These are phyloP conservation scores for Euglossa dilemma DNA, from an alignment of 1,140 invertebrate genomes.

Conservation along the genomic window DNA sequence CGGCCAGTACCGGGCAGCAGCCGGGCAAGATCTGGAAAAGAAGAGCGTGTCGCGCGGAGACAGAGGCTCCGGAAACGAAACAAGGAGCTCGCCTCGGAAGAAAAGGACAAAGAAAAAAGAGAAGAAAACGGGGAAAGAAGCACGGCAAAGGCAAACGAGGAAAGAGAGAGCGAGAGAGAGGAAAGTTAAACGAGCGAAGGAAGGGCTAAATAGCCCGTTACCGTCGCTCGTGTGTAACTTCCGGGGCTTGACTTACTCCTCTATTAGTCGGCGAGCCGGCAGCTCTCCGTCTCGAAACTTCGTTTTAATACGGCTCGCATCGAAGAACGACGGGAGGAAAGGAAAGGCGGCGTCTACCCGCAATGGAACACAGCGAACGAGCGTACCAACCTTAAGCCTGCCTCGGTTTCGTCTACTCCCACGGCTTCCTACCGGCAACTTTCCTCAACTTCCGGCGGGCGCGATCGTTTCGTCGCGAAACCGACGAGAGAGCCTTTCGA, in stretches of 20 bases:
- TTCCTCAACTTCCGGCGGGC: conserved; percentile 25
- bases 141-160: not conserved
- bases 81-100: not conserved
- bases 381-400: conserved; percentile 35
- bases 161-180: no score
- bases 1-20: not conserved
- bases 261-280: conserved; percentile 61
- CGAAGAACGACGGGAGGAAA: conserved; percentile 47
- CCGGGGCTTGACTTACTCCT: conserved; percentile 70
- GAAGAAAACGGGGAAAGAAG: not conserved
- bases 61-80: not conserved
- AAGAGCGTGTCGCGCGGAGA: not conserved
- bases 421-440: conserved; percentile 59
- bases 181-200: conserved; percentile 60
- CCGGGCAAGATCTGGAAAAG: no score
- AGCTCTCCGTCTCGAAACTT: conserved; percentile 65
- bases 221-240: conserved; percentile 65
- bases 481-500: conserved; percentile 41
- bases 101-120: not conserved
- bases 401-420: conserved; percentile 51
- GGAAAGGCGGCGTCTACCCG: conserved; percentile 21
- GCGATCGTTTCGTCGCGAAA: conserved; percentile 48
- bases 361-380: conserved; percentile 27
- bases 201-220: conserved; percentile 66
- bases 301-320: conserved; percentile 69